Conservation (phyloP, 2,113 vertebrate genomes). For the Callocephalon fimbriatum region DNA sequence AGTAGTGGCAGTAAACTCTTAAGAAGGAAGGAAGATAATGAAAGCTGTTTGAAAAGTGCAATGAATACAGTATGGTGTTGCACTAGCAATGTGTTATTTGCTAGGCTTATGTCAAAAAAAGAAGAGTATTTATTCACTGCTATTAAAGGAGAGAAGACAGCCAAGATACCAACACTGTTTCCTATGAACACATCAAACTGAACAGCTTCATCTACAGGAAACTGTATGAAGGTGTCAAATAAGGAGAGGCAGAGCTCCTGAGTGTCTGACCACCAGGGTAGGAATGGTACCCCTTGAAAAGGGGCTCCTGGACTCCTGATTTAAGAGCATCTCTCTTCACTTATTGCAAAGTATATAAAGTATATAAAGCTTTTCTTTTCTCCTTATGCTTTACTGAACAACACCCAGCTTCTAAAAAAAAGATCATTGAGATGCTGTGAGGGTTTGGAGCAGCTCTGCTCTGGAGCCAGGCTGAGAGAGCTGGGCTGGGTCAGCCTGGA, state of each 20-base stretch:
- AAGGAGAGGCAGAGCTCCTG: neutral
- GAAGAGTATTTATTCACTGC: neutral
- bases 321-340: neutral
- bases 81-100: neutral
- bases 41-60: neutral
- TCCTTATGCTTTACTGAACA: neutral
- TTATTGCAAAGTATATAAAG: neutral
- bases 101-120: neutral
- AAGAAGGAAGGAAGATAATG: neutral
- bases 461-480: neutral
- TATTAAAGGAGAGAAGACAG: neutral
- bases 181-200: neutral
- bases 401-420: neutral
- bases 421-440: neutral
- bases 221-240: fast-evolving
- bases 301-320: neutral
- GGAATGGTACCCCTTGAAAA: neutral
- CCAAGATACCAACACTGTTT: fast-evolving
- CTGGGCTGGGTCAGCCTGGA: neutral
- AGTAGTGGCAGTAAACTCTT: neutral
- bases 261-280: neutral
- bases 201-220: neutral
- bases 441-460: neutral
- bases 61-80: neutral
- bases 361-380: neutral